Evolutionary conservation across 2,113 vertebrate species (phyloP), one percentile per base, ranked within the genome.

Genomic region (Donacobius atricapilla): DNA sequence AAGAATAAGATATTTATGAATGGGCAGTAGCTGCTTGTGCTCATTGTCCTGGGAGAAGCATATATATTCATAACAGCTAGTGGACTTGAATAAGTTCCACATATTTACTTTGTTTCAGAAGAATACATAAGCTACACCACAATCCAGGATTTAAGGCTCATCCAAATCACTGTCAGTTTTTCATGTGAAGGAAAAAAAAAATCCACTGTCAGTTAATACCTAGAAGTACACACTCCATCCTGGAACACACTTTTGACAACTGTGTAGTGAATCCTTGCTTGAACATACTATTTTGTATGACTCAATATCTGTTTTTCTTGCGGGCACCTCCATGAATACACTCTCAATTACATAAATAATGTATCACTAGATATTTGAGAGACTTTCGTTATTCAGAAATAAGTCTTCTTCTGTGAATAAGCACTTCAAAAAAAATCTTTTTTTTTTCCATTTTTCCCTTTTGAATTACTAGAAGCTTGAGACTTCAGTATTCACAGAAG

Each of bases 1-100:
- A 79, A 84, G 40, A 84, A 87, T 50, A 93, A 77, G 68, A 82
- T 93, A 96, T 90, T 93, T 95, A 92, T 82, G 92, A 96, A 93
- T 73, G 87, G 92, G 92, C 88, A 92, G 92, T 85, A 96, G 71
- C 60, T 96, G 71, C 79, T 83, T 63, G 63, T 50, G 87, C 73
- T 94, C 84, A 80, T 39, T 93, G 84, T 63, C 91, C 70, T 96
- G 47, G 64, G 87, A 96, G 66, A 96, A 87, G 24, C 69, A 94
- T 72, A 93, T 91, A 91, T 90, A 97, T 91, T 87, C 35, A 22
- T 85, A 96, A 54, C 54, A 91, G 33, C 75, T 58, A 93, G 39
- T 30, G n/a, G 68, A 78, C 83, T 48, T 60, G 56, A 90, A 22
- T 68, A 95, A 87, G 35, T 84, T 94, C 45, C 10, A 28, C 0